Conservation (phyloP, 2,113 vertebrate species). For the Chamaea fasciata region DNA sequence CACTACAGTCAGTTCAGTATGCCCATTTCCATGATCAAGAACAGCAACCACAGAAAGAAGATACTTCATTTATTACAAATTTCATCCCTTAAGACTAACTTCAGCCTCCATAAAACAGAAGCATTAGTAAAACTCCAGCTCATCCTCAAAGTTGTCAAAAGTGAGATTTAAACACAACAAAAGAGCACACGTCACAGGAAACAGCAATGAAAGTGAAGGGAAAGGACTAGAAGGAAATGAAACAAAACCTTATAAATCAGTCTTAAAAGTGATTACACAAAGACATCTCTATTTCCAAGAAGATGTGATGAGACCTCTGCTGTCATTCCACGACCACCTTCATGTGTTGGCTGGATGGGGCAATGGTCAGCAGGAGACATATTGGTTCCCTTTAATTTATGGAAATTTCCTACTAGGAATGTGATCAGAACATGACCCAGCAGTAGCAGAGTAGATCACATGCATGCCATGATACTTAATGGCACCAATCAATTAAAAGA, state of each 20-base stretch:
- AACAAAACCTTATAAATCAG: not conserved
- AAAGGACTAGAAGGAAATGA: not conserved
- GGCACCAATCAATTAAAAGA: not conserved
- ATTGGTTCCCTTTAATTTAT: not conserved
- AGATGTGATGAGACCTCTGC: not conserved
- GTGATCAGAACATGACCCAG: not conserved
- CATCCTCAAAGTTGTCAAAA: not conserved
- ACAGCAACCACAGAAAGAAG: not conserved
- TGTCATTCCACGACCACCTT: not conserved
- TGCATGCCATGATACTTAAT: not conserved
- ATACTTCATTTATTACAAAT: not conserved
- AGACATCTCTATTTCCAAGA: not conserved
- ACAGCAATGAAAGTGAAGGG: not conserved
- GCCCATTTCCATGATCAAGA: not conserved
- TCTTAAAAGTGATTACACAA: not conserved
- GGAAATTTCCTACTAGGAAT: not conserved
- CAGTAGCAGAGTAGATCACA: not conserved
- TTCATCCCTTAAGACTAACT: not conserved
- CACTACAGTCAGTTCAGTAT: not conserved
- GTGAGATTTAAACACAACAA: not conserved
- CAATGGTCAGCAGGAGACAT: not conserved
- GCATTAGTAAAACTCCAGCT: not conserved
- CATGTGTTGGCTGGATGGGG: not conserved
- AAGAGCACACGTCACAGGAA: not conserved
- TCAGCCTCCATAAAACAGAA: not conserved